Evolutionary conservation across 2,113 vertebrate species (phyloP).

Genomic region (Ictalurus punctatus): DNA sequence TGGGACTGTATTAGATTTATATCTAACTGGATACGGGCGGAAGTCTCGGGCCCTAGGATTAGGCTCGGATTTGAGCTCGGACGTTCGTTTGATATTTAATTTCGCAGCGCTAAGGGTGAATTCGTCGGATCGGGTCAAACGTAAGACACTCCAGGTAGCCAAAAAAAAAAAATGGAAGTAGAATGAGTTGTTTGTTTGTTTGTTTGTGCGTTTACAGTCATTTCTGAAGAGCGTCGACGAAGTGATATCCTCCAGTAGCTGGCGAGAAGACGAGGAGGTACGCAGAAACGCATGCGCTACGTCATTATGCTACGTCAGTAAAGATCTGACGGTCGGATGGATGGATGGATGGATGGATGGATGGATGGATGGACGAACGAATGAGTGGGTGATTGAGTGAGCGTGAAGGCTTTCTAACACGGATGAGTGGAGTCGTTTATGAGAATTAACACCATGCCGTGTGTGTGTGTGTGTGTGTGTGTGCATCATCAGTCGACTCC

Average conservation of each 20-base stretch:
- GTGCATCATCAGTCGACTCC: conserved; percentile 55
- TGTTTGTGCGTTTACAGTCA: conserved; percentile 69
- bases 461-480: neutral
- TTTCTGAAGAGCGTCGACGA: conserved; percentile 85
- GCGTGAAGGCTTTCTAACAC: no score
- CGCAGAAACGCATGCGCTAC: neutral
- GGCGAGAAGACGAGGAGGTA: conserved; percentile 73
- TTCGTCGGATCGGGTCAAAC: neutral
- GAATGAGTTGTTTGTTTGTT: neutral
- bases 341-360: neutral
- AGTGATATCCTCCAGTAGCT: conserved; percentile 72
- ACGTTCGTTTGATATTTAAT: neutral
- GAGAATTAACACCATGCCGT: neutral
- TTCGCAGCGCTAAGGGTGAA: conserved; percentile 3
- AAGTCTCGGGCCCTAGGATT: neutral
- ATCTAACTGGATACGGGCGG: neutral
- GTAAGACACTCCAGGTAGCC: neutral
- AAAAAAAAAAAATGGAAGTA: neutral
- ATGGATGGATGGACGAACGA: neutral
- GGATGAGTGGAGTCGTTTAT: neutral
- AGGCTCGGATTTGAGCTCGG: neutral
- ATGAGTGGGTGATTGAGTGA: neutral
- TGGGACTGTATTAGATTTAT: neutral
- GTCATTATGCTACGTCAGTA: neutral
- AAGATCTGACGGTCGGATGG: neutral